A percentile compares a stretch with the other conserved stretches of the same genome.
Conservation (phyloP, 2,797 vertebrate species). For the Danio jaintianensis region DNA sequence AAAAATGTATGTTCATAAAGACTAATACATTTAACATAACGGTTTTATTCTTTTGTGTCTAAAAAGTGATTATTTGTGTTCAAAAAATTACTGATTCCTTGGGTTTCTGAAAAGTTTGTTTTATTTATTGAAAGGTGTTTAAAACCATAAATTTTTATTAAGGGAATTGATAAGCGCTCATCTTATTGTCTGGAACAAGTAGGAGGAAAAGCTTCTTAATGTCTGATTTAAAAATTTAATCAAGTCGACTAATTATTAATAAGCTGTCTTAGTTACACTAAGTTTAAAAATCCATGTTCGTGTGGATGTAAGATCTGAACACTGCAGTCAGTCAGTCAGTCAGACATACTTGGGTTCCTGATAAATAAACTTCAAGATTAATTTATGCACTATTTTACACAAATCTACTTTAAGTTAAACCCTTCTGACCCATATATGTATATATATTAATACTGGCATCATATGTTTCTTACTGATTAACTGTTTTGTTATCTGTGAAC, state of each 20-base stretch:
- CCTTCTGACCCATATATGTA: not conserved
- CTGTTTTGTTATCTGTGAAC: not conserved
- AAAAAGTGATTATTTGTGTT: not conserved
- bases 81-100: too few relatives aligned
- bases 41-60: not conserved
- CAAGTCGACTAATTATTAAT: not conserved
- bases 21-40: not conserved
- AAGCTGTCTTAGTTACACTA: not conserved
- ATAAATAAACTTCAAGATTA: not conserved
- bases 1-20: not conserved
- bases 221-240: not conserved
- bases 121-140: too few relatives aligned
- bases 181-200: too few relatives aligned
- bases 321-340: not conserved
- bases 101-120: too few relatives aligned
- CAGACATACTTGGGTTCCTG: not conserved
- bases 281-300: not conserved
- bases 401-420: not conserved
- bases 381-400: too few relatives aligned
- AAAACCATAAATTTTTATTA: too few relatives aligned
- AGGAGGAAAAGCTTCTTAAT: not conserved
- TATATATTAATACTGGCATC: not conserved
- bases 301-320: not conserved
- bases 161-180: too few relatives aligned
- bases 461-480: not conserved